Base-by-base conservation (phyloP, 92 coral and sea anemone genomes). In the Porites evermanni region DNA sequence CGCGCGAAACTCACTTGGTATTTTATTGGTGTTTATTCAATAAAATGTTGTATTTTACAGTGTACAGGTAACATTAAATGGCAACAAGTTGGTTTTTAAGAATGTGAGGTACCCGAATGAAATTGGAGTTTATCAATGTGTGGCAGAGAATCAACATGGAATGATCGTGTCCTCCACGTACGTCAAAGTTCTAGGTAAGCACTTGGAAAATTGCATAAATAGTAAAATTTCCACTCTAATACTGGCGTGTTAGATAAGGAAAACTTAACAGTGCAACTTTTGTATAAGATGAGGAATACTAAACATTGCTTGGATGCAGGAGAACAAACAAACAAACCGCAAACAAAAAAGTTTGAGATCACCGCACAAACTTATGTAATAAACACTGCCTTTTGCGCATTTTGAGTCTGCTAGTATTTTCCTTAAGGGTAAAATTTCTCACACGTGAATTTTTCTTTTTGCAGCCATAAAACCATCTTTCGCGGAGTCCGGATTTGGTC, bases 61-160 rank as follows among this genome's bases (percentile, higher is more conserved):
- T 1, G 8, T 44, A 5, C 65, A 74, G 12, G 54, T 82, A 24
- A 74, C 2, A 20, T 18, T 64, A 1, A 52, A 58, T 3, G 77
- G 79, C 13, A 88, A 84, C 11, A 69, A 20, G 18, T 67, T 96
- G 58, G 18, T 16, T 6, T 88, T 96, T 54, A 50, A 70, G 53
- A 84, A 74, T 1, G 70, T 86, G 8, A n/a, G 29, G 50, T 13
- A 56, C 61, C 61, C 68, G 19, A 9, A 64, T n/a, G 72, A 93
- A 21, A 80, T 53, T 24, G 98, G 92, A 4, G 63, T 93, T 72
- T 96, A 93, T 71, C 93, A 96, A 70, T 95, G 98, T 83, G 95
- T 91, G 12, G 98, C 90, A 56, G 95, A 93, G 18, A 96, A 91
- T 69, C n/a, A 2, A 1, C 81, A 76, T 11, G 97, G 96, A 7